Evolutionary conservation across 2,113 vertebrate species (phyloP).

Genomic region (Gymnarchus niloticus): DNA sequence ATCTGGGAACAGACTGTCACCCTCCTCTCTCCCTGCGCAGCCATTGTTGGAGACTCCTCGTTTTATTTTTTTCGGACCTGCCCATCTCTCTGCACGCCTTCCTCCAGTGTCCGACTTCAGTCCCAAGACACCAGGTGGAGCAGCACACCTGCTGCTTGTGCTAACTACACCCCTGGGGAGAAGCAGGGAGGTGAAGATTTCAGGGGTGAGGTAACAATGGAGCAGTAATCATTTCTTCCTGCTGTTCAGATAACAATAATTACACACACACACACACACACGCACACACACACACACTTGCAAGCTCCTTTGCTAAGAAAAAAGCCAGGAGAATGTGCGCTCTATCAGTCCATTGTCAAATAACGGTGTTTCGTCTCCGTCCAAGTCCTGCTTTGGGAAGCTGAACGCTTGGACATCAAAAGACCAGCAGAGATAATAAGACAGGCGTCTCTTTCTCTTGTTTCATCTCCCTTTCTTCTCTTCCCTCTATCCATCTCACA

Average conservation of each 20-base stretch:
- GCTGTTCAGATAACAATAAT: background rate
- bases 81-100: conserved; percentile 25
- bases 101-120: conserved; percentile 13
- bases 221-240: background rate
- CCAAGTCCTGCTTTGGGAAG: conserved; percentile 26
- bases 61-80: conserved; percentile 33
- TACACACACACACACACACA: conserved; percentile 12
- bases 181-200: conserved; percentile 28
- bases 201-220: conserved; percentile 14
- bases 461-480: conserved; percentile 61
- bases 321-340: background rate
- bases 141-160: conserved; percentile 27
- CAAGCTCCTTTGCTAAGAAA: background rate
- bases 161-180: conserved; percentile 60
- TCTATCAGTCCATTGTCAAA: conserved; percentile 39
- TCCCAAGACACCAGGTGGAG: conserved; percentile 34
- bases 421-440: conserved; percentile 55
- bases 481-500: conserved; percentile 37
- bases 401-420: conserved; percentile 55
- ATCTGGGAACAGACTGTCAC: conserved; percentile 45
- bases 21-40: conserved; percentile 40
- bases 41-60: conserved; percentile 34
- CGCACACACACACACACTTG: background rate
- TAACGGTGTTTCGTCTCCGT: conserved; percentile 25
- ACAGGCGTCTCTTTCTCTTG: conserved; percentile 56